These are phyloP conservation scores for Platanista minor DNA, from an alignment of 2,113 vertebrate species.

Conservation along the genomic window DNA sequence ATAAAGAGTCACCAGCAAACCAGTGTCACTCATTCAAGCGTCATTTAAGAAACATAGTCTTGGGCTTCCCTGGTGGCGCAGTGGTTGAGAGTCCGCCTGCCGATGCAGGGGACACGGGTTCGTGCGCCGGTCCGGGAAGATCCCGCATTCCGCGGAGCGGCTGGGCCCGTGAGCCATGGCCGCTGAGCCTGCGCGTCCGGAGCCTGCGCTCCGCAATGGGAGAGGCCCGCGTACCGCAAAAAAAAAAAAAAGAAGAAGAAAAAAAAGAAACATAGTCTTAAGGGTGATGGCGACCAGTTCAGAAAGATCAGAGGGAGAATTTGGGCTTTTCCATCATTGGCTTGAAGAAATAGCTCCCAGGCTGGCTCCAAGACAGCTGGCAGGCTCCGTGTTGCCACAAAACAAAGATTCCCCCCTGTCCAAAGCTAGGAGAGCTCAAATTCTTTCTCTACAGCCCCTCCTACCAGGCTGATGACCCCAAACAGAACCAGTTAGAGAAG, in stretches of 20 bases:
- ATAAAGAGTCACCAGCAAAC: neutral
- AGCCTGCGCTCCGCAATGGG: too few relatives aligned
- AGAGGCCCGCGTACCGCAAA: too few relatives aligned
- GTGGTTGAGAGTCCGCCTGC: too few relatives aligned
- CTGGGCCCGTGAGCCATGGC: too few relatives aligned
- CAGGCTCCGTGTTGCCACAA: neutral
- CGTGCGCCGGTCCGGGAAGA: too few relatives aligned
- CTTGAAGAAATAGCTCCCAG: neutral
- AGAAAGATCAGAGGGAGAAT: neutral
- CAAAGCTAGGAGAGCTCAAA: neutral
- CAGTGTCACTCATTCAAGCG: neutral
- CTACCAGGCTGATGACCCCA: neutral
- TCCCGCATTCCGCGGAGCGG: too few relatives aligned
- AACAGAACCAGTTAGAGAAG: neutral
- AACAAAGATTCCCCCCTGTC: neutral
- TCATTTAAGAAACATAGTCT: neutral
- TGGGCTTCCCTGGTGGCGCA: too few relatives aligned
- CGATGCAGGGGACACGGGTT: too few relatives aligned
- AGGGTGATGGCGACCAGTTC: neutral
- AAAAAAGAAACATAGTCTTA: neutral
- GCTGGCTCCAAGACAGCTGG: neutral
- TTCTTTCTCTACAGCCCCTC: neutral
- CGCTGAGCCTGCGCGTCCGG: too few relatives aligned
- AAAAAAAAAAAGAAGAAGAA: too few relatives aligned
- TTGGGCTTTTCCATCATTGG: neutral